These are phyloP conservation scores for Pristionchus japonicus DNA, from an alignment of 2,888 invertebrate species.

Conservation along the genomic window DNA sequence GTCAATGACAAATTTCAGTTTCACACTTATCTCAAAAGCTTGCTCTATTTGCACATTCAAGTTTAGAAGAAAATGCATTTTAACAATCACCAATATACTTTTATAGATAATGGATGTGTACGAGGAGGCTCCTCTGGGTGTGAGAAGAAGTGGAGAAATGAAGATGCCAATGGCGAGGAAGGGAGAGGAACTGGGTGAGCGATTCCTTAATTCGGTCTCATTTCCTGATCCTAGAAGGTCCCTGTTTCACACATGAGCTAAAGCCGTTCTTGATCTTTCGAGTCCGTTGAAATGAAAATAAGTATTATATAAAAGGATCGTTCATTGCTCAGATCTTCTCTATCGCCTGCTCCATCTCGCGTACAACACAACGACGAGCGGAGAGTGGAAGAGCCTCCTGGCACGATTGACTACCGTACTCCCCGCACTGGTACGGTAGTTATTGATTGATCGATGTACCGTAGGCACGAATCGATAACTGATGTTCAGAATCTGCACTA, in stretches of 20 bases:
- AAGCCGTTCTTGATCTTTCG: not conserved
- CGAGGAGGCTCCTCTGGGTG: not conserved
- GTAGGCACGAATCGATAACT: not conserved
- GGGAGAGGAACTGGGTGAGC: not conserved
- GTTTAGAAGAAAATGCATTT: too few relatives aligned
- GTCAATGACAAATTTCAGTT: too few relatives aligned
- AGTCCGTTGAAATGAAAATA: not conserved
- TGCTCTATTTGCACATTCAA: too few relatives aligned
- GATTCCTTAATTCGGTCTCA: not conserved
- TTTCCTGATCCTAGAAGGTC: not conserved
- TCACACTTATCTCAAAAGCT: too few relatives aligned
- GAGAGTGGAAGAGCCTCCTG: conserved; percentile 6
- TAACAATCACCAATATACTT: not conserved
- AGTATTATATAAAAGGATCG: not conserved
- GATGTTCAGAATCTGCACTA: not conserved
- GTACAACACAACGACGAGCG: not conserved
- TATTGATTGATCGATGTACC: not conserved
- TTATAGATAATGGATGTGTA: not conserved
- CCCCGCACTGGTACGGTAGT: conserved; percentile 20
- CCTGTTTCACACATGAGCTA: not conserved
- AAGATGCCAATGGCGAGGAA: not conserved
- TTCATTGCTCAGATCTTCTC: not conserved
- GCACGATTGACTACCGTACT: conserved; percentile 37
- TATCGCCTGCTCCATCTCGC: not conserved
- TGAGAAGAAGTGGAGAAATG: not conserved